Evolutionary conservation across 2,888 invertebrate species (phyloP), one percentile per base, ranked within the genome.

Genomic region (Hirtodrosophila histrioides): DNA sequence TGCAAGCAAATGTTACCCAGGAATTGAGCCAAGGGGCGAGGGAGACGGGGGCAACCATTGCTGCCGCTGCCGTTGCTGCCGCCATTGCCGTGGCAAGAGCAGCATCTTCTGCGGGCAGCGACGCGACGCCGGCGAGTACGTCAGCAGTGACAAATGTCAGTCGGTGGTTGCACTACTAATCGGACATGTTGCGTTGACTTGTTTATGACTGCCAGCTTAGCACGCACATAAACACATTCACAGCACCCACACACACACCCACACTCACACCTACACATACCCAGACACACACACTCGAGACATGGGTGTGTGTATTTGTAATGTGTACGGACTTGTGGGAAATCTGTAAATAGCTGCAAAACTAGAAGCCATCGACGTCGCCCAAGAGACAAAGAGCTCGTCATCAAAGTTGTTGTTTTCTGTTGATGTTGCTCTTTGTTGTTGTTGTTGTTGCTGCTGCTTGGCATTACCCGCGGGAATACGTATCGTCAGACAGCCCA

Each of bases 301-400:
- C 54, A 17, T 12, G 10, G 37, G 36, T 50, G 11, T 44, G 44
- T 44, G 36, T 70, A 43, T 66, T 61, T 61, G 56, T 71, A 74
- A 69, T 69, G 86, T 75, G 68, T 83, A 63, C 60, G 84, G 62
- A 86, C 82, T 83, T 83, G 82, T 83, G 82, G 82, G 86, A 83
- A 83, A 83, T 83, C 82, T 83, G 86, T 83, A 83, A 83, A 83
- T 86, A 83, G 86, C 86, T 86, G 75, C 78, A 82, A 81, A 86
- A 80, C 69, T 78, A 77, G 66, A 80, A 77, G 69, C 62, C 71
- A 75, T 69, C 75, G 69, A 72, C 80, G 65, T 75, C 63, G 74
- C 75, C 74, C 74, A 56, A 67, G 75, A 74, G 74, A 74, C 74
- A 74, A 74, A 74, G 75, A 62, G 55, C 75, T 74, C 72, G 75